A percentile compares a stretch with the other conserved stretches of the same genome.
These are phyloP conservation scores for Mongoloraphidia duomilia DNA, from an alignment of 2,888 invertebrate genomes.

Conservation along the genomic window DNA sequence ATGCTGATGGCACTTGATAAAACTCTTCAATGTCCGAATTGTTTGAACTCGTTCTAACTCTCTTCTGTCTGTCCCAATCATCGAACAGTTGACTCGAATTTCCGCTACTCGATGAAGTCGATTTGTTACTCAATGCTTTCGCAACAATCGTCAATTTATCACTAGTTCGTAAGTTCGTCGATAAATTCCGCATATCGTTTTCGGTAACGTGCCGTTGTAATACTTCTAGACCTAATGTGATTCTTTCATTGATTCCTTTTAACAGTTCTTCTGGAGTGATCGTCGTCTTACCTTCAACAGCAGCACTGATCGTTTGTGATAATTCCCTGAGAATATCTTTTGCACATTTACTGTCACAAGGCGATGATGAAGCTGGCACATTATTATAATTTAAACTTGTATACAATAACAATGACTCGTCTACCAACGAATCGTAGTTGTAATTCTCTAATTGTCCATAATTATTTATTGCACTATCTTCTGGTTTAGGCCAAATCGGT, in stretches of 20 bases:
- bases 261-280: constrained; percentile 27
- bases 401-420: constrained; percentile 27
- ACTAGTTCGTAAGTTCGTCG: constrained; percentile 27
- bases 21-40: constrained; percentile 22
- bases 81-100: constrained; percentile 23
- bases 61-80: constrained; percentile 17
- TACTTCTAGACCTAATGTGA: constrained; percentile 24
- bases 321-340: constrained; percentile 29
- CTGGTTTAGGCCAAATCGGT: constrained; percentile 28
- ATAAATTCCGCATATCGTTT: constrained; percentile 29
- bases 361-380: constrained; percentile 11
- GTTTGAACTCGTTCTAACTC: constrained; percentile 17
- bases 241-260: constrained; percentile 26
- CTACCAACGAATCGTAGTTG: constrained; percentile 26
- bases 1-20: constrained; percentile 4
- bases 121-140: constrained; percentile 25
- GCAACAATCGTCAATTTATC: constrained; percentile 27
- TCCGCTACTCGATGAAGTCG: constrained; percentile 23
- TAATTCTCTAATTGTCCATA: constrained; percentile 10
- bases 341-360: constrained; percentile 17
- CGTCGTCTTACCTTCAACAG: constrained; percentile 24
- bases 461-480: constrained; percentile 7
- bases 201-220: constrained; percentile 24
- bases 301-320: constrained; percentile 26
- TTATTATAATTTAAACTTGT: constrained; percentile 24